Evolutionary conservation across 2,797 vertebrate species (phyloP), one percentile per base, ranked within the genome.

Genomic region (Danio tinwini): DNA sequence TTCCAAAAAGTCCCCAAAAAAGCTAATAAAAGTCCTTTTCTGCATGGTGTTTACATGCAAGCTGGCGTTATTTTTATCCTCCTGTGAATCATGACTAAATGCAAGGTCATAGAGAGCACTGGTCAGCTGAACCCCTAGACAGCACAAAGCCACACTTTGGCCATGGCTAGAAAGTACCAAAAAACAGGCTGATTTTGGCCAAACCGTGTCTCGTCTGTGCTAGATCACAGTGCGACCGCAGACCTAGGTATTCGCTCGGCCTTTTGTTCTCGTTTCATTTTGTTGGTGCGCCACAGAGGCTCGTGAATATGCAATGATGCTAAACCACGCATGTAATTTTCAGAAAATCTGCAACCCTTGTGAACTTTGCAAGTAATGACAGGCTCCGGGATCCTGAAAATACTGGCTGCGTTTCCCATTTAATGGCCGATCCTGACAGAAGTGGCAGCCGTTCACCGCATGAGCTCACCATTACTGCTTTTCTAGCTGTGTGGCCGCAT

Each of bases 351-450:
- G 53, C 17, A 74, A 16, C 70, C 50, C 16, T 72, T 12, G 50
- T 47, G 81, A 84, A 82, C 85, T 73, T 71, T 49, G 71, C 19
- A 8, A 12, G 55, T 88, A 88, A 89, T 88, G 78, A 88, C 76
- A 86, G 85, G 86, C 76, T 86, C 44, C 64, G 13, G 0, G n/a
- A 52, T 78, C 79, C 71, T 71, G 58, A 82, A 80, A 76, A 81
- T 63, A 77, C 68, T 62, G 58, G 52, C 70, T 63, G 40, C 49
- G 13, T 42, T 58, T 76, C 65, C 80, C 61, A 72, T 76, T 71
- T 81, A 71, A 72, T 76, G 61, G 61, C 49, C 16, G 50, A 76
- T 67, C 50, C 42, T 65, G 42, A 72, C 29, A 64, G 80, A 55
- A 71, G 68, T 77, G 80, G 68, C 65, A 42, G 50, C 19, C 37